Percentiles rank a stretch among this genome's conserved stretches.
Conservation (phyloP, 1,140 invertebrate species). For the Calephelis virginiensis region DNA sequence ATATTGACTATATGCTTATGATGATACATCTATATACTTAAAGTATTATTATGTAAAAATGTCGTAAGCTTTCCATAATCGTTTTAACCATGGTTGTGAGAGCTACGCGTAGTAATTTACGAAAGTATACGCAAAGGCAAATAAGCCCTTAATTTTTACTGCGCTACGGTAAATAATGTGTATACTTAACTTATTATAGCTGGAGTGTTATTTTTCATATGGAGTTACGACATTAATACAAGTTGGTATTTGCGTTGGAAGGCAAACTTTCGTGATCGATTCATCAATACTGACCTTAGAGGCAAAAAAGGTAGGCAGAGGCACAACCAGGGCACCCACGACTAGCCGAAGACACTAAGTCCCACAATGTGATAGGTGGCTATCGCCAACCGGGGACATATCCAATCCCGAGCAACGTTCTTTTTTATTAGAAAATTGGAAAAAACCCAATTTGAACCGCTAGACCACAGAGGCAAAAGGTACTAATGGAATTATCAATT, state of each 20-base stretch:
- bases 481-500: too few relatives aligned
- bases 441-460: too few relatives aligned
- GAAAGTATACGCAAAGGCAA: conserved; percentile 10
- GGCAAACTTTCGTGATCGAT: not conserved
- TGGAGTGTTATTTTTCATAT: conserved; percentile 6
- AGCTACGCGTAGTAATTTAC: conserved; percentile 3
- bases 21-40: not conserved
- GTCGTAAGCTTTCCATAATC: conserved; percentile 2
- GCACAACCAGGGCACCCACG: too few relatives aligned
- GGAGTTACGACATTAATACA: not conserved
- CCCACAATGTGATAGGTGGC: too few relatives aligned
- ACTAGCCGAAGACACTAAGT: too few relatives aligned
- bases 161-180: conserved; percentile 5
- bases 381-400: too few relatives aligned
- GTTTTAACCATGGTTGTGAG: not conserved
- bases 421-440: too few relatives aligned
- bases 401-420: too few relatives aligned
- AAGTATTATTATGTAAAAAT: not conserved
- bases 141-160: conserved; percentile 13
- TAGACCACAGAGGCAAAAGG: too few relatives aligned
- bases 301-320: too few relatives aligned
- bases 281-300: not conserved
- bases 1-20: too few relatives aligned
- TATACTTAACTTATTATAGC: conserved; percentile 11
- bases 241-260: not conserved